Evolutionary conservation across 1,140 invertebrate genomes (phyloP), one percentile per base, ranked within the genome.

Genomic region (Drosophila auraria): DNA sequence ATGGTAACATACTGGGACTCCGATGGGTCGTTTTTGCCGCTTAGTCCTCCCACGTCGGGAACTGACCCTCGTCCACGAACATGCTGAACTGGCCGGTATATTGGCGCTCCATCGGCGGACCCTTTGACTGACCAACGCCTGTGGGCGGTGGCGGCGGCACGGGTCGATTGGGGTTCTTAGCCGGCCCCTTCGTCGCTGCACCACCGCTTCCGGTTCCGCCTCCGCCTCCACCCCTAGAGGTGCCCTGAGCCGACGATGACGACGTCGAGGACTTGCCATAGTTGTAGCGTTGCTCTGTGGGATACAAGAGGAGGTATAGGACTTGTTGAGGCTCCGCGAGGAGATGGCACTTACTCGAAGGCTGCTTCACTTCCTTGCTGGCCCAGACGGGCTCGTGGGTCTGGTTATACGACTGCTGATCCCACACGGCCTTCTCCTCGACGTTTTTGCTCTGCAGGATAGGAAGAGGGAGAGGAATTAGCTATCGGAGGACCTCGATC

Each of bases 21-120:
- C 27, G 36, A 25, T 50, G 25, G 38, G 11, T 15, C 2, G 14
- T n/a, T 27, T 5, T 1, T 15, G 25, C 23, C 14, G 65, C 62
- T 93, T 93, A 93, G 64, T 93, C 92, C 23, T 93, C 92, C 92
- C 92, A 93, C 71, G 72, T 78, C 30, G 92, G 92, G 72, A 93
- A 93, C 69, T 92, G 86, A 45, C 89, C 80, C 75, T 93, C 92
- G 76, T 93, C 92, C 23, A 93, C 79, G 44, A 93, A 93, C 87
- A 93, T 93, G 73, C 86, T 91, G 27, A 93, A 93, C 66, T 89
- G 84, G 2, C 84, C 84, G 20, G 84, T 89, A 59, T 89, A 89
- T 30, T 90, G 86, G 60, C 87, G 84, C 36, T 89, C 81, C 51
- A 81, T 33, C 53, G 80, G 47, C 53, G 83, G 59, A 59, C 75